Evolutionary conservation across 1,140 invertebrate genomes (phyloP), one percentile per base, ranked within the genome.

Genomic region (Heliconius hewitsoni): DNA sequence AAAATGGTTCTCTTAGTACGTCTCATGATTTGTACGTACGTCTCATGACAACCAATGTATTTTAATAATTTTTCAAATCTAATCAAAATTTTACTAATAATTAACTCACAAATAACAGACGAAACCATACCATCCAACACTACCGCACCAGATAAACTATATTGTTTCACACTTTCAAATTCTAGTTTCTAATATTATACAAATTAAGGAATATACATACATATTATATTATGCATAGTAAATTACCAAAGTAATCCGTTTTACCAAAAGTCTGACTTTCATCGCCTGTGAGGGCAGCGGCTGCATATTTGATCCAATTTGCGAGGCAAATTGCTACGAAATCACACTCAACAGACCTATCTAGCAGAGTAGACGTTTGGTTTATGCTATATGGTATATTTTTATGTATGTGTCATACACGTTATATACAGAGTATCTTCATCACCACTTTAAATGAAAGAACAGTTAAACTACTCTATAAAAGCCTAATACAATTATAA

Each of bases 321-420:
- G 37, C 23, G 42, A 74, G 55, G 75, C 80, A 81, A 77, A 81
- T 81, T 81, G 80, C 72, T 81, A 77, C 72, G 80, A 81, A 77
- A 81, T 81, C 75, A 74, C 77, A 81, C 57, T 77, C 71, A 52
- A 57, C 71, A 77, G 37, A n/a, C 66, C n/a, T 66, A 66, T 66
- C 60, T 30, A 66, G 60, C 4, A 66, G 23, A 66, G 60, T 66
- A 66, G 23, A 27, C 27, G 23, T 66, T 27, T 27, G 23, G 60
- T 30, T 66, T 66, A 30, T 66, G 60, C 11, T 66, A n/a, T 66
- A 66, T 9, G 8, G 19, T 66, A 23, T 57, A 57, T n/a, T 57
- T 57, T 23, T 57, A 57, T 23, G 11, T 66, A 46, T 13, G 13
- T 46, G 42, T 46, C 9, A 46, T 46, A 60, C 55, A 60, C 8